Conservation (phyloP, 2,113 vertebrate genomes). For the Tamias sibiricus region DNA sequence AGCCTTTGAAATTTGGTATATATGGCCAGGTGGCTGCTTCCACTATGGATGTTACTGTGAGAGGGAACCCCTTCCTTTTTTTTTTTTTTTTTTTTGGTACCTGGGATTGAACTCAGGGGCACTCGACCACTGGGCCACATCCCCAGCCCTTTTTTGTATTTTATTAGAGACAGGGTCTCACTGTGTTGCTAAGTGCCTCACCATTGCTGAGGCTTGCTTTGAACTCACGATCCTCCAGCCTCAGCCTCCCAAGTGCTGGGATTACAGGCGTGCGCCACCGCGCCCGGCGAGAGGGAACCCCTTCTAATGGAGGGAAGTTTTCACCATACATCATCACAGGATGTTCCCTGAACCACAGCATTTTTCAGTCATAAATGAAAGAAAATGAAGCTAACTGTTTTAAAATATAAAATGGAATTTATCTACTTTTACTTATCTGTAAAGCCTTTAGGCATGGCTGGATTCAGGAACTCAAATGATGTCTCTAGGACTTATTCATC, state of each 20-base stretch:
- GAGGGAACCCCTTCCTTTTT: not conserved
- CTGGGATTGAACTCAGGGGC: no score
- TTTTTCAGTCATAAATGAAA: not conserved
- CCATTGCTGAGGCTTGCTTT: no score
- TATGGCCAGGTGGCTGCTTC: no score
- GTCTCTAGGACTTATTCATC: not conserved
- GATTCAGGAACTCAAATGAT: not conserved
- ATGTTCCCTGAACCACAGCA: not conserved
- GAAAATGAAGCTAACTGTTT: not conserved
- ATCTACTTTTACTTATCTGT: not conserved
- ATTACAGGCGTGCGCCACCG: no score
- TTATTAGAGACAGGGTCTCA: no score
- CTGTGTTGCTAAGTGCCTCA: no score
- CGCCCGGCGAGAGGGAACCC: not conserved
- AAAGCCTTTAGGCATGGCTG: not conserved
- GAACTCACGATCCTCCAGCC: no score
- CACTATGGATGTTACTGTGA: conserved; percentile 66
- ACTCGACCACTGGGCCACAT: no score
- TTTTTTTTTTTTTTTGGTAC: no score
- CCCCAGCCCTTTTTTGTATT: no score
- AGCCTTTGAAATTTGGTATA: no score
- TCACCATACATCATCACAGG: not conserved
- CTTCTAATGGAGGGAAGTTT: not conserved
- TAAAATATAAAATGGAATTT: not conserved
- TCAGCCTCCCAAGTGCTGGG: no score